Percentiles rank a stretch among this genome's conserved stretches.
These are phyloP conservation scores for Neolamprologus modestus DNA, from an alignment of 2,113 vertebrate genomes.

Conservation along the genomic window DNA sequence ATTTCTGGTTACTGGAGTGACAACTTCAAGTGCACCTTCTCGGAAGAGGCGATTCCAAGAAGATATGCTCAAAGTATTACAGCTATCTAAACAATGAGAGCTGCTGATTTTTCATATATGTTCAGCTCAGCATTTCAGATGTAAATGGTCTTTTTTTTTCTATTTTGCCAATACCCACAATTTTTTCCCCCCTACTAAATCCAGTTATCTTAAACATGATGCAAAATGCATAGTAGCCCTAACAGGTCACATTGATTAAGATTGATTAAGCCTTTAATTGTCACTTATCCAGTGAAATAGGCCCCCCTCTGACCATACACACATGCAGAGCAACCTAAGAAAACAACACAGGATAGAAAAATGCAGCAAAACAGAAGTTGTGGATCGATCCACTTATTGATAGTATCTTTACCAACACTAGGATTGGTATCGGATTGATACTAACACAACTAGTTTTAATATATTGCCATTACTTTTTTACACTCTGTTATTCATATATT, in stretches of 20 bases:
- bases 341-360: background rate
- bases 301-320: background rate
- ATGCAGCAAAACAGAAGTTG: background rate
- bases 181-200: fast-evolving
- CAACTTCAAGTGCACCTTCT: background rate
- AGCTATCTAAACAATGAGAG: background rate
- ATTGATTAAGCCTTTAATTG: background rate
- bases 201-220: background rate
- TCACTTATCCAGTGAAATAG: background rate
- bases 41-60: background rate
- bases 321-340: background rate
- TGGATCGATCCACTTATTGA: background rate
- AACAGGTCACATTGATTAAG: background rate
- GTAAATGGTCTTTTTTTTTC: background rate
- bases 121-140: background rate
- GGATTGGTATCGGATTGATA: background rate
- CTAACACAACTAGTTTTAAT: background rate
- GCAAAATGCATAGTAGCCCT: background rate
- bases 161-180: background rate
- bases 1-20: conserved; percentile 28
- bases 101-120: background rate
- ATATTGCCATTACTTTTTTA: background rate
- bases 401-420: background rate
- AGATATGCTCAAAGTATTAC: background rate
- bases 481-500: background rate